Evolutionary conservation across 2,113 vertebrate genomes (phyloP).

Genomic region (Pelusios castaneus): DNA sequence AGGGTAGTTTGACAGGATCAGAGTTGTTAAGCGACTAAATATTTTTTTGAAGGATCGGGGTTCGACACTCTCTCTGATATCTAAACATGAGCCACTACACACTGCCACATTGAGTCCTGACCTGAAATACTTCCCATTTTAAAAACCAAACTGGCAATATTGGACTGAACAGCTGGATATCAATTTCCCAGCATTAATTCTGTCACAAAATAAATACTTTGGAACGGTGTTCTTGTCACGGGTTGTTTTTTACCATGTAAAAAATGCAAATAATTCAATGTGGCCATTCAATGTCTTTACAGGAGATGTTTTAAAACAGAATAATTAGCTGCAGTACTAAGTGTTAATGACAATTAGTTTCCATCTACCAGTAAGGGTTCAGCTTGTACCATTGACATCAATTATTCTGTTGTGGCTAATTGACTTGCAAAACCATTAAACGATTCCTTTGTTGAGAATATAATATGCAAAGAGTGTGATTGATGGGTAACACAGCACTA

Average conservation of each 20-base stretch:
- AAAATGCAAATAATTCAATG: conserved; percentile 2
- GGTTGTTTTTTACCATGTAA: neutral
- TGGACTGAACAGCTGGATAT: neutral
- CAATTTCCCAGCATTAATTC: conserved; percentile 18
- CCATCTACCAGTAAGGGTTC: conserved; percentile 33
- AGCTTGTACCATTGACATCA: conserved; percentile 39
- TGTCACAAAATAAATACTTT: neutral
- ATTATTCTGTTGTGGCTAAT: conserved; percentile 61
- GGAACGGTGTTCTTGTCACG: neutral
- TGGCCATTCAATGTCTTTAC: neutral
- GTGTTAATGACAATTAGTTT: conserved; percentile 53
- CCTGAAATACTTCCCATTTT: neutral
- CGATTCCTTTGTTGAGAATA: conserved; percentile 48
- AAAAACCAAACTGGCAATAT: neutral
- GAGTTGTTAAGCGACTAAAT: neutral
- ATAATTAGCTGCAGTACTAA: conserved; percentile 6
- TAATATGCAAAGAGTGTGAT: neutral
- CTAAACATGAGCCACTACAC: neutral
- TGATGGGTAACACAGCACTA: conserved; percentile 11
- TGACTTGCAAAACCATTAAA: conserved; percentile 58
- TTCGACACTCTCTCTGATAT: neutral
- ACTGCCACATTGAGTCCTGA: neutral
- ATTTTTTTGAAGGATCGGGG: neutral
- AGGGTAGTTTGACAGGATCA: neutral
- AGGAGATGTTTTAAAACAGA: conserved; percentile 13